phyloP scores from a whole-genome alignment of 2,797 vertebrate genomes.

The Gallirallus australis region DNA sequence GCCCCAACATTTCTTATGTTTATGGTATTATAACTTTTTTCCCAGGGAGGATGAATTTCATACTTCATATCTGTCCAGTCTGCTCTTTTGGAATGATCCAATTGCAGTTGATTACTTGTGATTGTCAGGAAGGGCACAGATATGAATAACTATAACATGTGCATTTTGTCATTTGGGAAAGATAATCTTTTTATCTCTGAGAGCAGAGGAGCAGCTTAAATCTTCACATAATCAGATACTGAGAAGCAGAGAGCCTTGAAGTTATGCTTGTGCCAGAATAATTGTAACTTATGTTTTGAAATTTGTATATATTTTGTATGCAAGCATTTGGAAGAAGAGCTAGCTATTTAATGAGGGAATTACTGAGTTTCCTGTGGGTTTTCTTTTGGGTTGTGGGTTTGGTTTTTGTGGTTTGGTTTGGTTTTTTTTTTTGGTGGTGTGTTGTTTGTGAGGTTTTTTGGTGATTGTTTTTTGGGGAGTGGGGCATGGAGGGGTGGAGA shows the following conservation, averaged over 20 bases:
- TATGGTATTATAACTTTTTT: background rate
- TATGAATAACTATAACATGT: background rate
- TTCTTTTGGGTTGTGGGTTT: background rate
- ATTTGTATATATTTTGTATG: background rate
- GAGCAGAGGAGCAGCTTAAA: background rate
- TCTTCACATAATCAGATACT: background rate
- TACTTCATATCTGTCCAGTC: background rate
- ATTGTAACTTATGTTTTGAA: background rate
- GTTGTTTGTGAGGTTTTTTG: too few relatives aligned
- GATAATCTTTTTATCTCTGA: background rate
- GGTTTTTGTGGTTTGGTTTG: too few relatives aligned
- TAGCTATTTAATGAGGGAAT: background rate
- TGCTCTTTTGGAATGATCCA: background rate
- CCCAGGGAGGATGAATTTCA: background rate
- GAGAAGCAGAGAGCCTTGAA: background rate
- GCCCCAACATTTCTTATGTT: background rate
- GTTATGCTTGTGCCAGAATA: background rate
- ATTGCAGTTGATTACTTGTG: background rate
- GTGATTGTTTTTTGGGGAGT: too few relatives aligned
- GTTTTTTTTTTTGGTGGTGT: too few relatives aligned
- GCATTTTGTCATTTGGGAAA: background rate
- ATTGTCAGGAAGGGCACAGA: background rate
- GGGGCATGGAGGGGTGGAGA: too few relatives aligned
- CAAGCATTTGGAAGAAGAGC: background rate
- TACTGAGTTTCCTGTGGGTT: background rate